Evolutionary conservation across 2,797 vertebrate species (phyloP).

Genomic region (Melanogrammus aeglefinus): DNA sequence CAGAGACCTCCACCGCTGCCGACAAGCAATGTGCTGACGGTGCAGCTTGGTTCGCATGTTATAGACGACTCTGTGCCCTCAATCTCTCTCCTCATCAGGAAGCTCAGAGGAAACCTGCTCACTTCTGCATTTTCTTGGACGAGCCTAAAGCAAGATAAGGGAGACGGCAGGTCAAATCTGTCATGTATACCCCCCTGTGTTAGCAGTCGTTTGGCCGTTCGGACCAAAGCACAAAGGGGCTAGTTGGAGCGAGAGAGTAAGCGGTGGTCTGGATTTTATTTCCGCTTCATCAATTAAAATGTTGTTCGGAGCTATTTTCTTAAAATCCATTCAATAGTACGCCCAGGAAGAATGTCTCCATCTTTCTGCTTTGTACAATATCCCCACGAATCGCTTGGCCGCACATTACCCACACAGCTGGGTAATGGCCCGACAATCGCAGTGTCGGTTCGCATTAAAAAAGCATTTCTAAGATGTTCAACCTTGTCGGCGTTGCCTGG

Average conservation of each 20-base stretch:
- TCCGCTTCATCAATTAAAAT: background rate
- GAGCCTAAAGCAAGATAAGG: constrained; percentile 33
- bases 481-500: constrained; percentile 56
- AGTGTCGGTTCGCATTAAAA: background rate
- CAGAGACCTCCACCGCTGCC: constrained; percentile 49
- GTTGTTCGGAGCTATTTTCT: background rate
- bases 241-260: background rate
- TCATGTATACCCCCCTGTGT: constrained; percentile 1
- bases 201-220: background rate
- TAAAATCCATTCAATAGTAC: background rate
- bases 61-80: constrained; percentile 51
- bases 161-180: constrained; percentile 37
- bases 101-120: constrained; percentile 55
- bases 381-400: background rate
- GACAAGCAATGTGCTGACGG: constrained; percentile 62
- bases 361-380: background rate
- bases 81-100: constrained; percentile 58
- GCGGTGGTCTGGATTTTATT: constrained; percentile 1
- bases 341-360: background rate
- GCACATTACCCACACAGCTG: background rate
- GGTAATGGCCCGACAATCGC: background rate
- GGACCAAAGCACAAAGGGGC: background rate
- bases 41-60: constrained; percentile 50
- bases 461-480: constrained; percentile 32
- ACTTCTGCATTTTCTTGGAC: constrained; percentile 47